phyloP scores from a whole-genome alignment of 2,113 vertebrate species.

The Lynx canadensis region DNA sequence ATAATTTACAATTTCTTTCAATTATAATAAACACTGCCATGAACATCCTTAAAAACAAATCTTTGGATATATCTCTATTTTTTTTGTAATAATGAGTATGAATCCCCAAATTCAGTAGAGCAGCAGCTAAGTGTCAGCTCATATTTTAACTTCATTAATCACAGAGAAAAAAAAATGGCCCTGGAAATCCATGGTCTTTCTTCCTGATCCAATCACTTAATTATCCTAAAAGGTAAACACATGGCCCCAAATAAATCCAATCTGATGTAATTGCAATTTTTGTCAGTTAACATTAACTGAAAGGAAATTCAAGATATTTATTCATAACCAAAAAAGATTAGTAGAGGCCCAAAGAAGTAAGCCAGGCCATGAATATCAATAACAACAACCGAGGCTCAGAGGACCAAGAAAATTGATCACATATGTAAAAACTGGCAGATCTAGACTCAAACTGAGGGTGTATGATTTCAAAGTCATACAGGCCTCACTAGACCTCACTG shows the following conservation, averaged over 20 bases:
- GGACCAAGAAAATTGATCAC: not conserved
- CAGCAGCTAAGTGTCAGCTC: not conserved
- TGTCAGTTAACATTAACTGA: not conserved
- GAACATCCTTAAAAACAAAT: constrained; percentile 24
- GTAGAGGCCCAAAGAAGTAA: not conserved
- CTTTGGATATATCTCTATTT: not conserved
- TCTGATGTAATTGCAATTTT: not conserved
- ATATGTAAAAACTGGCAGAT: not conserved
- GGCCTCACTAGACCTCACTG: not conserved
- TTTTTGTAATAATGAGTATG: constrained; percentile 30
- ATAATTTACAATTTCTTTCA: constrained; percentile 16
- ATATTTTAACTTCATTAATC: constrained; percentile 34
- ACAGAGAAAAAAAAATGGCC: not conserved
- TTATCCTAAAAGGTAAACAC: constrained; percentile 37
- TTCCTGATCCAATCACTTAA: not conserved
- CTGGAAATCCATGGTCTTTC: not conserved
- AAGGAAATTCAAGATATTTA: constrained; percentile 10
- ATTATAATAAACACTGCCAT: not conserved
- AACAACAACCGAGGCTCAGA: not conserved
- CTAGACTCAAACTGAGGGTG: not conserved
- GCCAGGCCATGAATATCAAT: not conserved
- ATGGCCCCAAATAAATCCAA: constrained; percentile 8
- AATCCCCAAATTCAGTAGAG: not conserved
- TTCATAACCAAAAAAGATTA: not conserved
- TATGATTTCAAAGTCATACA: not conserved